Evolutionary conservation across 2,113 vertebrate genomes (phyloP).

Genomic region (Chloebia gouldiae): DNA sequence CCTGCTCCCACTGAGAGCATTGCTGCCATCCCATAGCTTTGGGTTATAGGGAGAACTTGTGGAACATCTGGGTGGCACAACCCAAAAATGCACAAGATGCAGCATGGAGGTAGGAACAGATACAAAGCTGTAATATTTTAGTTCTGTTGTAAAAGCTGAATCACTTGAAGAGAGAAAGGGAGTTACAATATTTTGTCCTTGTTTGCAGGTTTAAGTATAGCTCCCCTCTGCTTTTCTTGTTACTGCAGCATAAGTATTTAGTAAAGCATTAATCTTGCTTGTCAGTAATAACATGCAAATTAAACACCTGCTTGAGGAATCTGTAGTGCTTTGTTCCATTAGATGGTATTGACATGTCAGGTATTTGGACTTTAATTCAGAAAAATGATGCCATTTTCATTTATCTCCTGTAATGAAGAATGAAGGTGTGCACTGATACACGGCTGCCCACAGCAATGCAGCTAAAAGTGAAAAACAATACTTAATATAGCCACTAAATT

Average conservation of each 20-base stretch:
- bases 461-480: slow-evolving; percentile 36
- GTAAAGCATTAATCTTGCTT: slow-evolving; percentile 54
- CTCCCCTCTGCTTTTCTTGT: neutral
- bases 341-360: slow-evolving; percentile 42
- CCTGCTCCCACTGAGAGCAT: neutral
- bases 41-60: neutral
- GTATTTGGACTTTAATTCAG: slow-evolving; percentile 61
- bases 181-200: neutral
- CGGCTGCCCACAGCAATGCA: slow-evolving; percentile 26
- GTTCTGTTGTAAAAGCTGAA: neutral
- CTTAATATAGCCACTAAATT: slow-evolving; percentile 50
- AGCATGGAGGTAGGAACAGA: neutral
- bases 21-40: rapidly evolving
- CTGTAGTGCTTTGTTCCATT: slow-evolving; percentile 41
- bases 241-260: slow-evolving; percentile 30
- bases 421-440: slow-evolving; percentile 25
- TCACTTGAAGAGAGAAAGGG: neutral
- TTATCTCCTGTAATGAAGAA: slow-evolving; percentile 45
- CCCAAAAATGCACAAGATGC: neutral
- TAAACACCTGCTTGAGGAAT: slow-evolving; percentile 61
- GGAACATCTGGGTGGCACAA: neutral
- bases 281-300: slow-evolving; percentile 61
- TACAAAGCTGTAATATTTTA: neutral
- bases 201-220: neutral
- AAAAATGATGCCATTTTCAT: slow-evolving; percentile 56